These are phyloP conservation scores for Argyresthia goedartella DNA, from an alignment of 2,888 invertebrate genomes.

Conservation along the genomic window DNA sequence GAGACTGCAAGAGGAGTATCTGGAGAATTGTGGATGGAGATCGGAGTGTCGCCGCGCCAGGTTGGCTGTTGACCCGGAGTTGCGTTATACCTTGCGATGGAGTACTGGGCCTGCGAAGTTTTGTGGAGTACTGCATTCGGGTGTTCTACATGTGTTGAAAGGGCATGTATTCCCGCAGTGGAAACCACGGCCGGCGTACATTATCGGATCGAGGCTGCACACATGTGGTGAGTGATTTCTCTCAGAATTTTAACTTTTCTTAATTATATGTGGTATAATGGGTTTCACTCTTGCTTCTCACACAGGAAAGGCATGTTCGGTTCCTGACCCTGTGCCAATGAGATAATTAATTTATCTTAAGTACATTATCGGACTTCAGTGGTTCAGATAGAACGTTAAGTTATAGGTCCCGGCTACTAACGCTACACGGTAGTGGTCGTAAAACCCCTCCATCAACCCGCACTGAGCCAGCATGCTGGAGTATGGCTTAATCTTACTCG, in stretches of 20 bases:
- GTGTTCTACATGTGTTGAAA: slow-evolving; percentile 72
- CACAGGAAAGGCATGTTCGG: no score
- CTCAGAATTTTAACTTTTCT: background rate
- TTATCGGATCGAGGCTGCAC: slow-evolving; percentile 72
- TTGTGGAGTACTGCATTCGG: slow-evolving; percentile 51
- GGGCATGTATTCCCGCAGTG: slow-evolving; percentile 79
- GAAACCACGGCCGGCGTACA: slow-evolving; percentile 72
- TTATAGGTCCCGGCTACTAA: no score
- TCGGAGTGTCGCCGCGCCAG: slow-evolving; percentile 71
- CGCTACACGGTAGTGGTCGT: no score
- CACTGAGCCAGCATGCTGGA: no score
- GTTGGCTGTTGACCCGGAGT: slow-evolving; percentile 75
- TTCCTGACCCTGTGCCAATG: no score
- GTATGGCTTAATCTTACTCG: no score
- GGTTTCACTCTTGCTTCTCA: no score
- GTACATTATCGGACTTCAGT: no score
- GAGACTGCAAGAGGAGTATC: slow-evolving; percentile 72
- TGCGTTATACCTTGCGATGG: slow-evolving; percentile 73
- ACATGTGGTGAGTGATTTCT: slow-evolving; percentile 50
- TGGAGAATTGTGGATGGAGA: slow-evolving; percentile 71
- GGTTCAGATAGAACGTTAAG: no score
- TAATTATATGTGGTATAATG: no score
- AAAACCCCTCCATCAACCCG: no score
- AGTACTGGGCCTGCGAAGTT: slow-evolving; percentile 70
- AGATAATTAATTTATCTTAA: no score